Conservation (phyloP, 2,113 vertebrate genomes). For the Balaeniceps rex region DNA sequence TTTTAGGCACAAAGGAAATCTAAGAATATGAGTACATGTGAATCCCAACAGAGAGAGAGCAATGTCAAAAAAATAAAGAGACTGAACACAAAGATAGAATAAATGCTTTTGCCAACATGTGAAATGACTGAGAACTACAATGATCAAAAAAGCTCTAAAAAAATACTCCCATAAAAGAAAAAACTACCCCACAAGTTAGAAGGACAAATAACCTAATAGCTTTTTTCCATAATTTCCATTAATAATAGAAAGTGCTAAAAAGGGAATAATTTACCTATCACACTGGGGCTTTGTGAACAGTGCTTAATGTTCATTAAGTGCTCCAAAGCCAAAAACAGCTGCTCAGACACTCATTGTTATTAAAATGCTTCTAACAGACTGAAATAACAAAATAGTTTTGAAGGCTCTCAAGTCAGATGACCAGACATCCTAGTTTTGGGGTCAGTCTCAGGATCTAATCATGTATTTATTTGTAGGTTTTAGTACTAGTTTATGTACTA, state of each 20-base stretch:
- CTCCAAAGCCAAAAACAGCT: neutral
- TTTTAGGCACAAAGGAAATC: conserved; percentile 26
- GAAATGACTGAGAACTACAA: neutral
- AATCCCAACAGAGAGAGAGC: neutral
- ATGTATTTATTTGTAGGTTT: neutral
- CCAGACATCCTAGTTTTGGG: neutral
- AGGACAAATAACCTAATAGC: neutral
- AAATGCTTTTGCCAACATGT: neutral
- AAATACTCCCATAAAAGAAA: neutral
- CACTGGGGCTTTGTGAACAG: neutral
- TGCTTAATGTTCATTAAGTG: neutral
- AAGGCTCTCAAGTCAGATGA: neutral
- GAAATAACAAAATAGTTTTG: neutral
- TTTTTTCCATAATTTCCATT: neutral
- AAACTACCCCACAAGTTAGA: neutral
- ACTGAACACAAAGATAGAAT: neutral
- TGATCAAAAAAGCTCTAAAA: neutral
- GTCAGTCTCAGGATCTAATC: neutral
- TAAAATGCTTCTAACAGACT: neutral
- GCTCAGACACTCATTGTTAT: neutral
- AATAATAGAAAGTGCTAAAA: neutral
- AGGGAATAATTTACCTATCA: neutral
- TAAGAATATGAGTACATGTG: conserved; percentile 20
- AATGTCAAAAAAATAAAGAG: neutral
- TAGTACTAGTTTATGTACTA: neutral